These are phyloP conservation scores for Mallateleia sp. DNA, from an alignment of 2,888 invertebrate species.

Conservation along the genomic window DNA sequence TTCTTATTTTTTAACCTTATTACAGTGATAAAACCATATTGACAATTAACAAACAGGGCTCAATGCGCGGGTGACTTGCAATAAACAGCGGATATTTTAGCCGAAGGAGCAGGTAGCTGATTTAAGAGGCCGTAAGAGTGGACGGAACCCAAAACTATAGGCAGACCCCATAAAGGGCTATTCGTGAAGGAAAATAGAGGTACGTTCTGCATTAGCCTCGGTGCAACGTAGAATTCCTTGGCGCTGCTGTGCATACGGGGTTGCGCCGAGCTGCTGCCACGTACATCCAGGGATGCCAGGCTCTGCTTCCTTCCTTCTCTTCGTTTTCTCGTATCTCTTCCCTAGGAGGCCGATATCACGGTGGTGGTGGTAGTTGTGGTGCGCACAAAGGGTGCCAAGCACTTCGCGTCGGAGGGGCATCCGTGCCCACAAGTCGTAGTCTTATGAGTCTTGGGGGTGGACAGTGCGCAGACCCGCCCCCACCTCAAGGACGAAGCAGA, in stretches of 20 bases:
- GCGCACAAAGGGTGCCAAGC: constrained; percentile 64
- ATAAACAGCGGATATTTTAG: constrained; percentile 43
- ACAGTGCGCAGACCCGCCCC: constrained; percentile 89
- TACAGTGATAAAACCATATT: constrained; percentile 27
- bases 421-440: constrained; percentile 76
- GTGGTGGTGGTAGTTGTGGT: constrained; percentile 76
- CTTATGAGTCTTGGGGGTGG: constrained; percentile 86
- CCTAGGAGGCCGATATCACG: constrained; percentile 69
- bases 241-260: constrained; percentile 73
- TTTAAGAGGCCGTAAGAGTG: constrained; percentile 26
- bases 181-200: constrained; percentile 62
- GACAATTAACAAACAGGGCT: constrained; percentile 24
- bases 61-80: background rate
- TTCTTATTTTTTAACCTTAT: constrained; percentile 44
- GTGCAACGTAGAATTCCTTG: constrained; percentile 65
- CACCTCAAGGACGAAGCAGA: constrained; percentile 88
- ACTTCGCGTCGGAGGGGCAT: constrained; percentile 73
- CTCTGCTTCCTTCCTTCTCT: constrained; percentile 79
- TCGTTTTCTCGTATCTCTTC: constrained; percentile 69
- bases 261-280: constrained; percentile 68
- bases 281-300: constrained; percentile 82
- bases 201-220: constrained; percentile 57
- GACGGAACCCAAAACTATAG: constrained; percentile 26
- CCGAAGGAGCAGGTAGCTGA: constrained; percentile 23
- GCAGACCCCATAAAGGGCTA: constrained; percentile 51